phyloP scores from a whole-genome alignment of 2,888 invertebrate species.

The Dryomyza anilis region DNA sequence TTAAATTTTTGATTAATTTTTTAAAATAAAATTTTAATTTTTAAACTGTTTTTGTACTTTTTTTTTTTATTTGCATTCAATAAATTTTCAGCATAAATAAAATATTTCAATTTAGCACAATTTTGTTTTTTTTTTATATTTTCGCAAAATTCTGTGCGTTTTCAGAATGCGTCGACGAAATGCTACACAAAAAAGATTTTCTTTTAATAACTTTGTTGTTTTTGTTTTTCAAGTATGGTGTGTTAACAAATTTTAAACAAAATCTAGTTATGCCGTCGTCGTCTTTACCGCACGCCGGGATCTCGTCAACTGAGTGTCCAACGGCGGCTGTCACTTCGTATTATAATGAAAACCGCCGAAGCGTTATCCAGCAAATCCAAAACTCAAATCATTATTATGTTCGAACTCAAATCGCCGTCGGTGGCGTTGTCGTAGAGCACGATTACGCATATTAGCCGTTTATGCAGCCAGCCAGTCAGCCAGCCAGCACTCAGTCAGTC shows the following conservation, averaged over 20 bases:
- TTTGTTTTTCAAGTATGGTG: conserved; percentile 24
- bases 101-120: not conserved
- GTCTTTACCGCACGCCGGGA: conserved; percentile 58
- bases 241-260: conserved; percentile 5
- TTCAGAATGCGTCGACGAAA: not conserved
- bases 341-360: conserved; percentile 49
- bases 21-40: conserved; percentile 10
- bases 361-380: not conserved
- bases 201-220: conserved; percentile 12
- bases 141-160: not conserved
- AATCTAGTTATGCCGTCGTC: conserved; percentile 19
- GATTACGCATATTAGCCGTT: too few species aligned
- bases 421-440: too few species aligned
- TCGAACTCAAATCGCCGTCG: too few species aligned
- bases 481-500: too few species aligned
- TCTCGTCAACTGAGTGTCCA: conserved; percentile 58
- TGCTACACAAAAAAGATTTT: too few species aligned
- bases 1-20: not conserved
- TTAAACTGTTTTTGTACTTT: conserved; percentile 13
- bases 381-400: not conserved
- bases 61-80: not conserved
- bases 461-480: too few species aligned
- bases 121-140: not conserved
- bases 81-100: not conserved
- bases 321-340: conserved; percentile 57